Percentiles rank a stretch among this genome's conserved stretches.
Evolutionary conservation across 23 tunicate genomes (phyloP).

Genomic region (Clavelina lepadiformis): DNA sequence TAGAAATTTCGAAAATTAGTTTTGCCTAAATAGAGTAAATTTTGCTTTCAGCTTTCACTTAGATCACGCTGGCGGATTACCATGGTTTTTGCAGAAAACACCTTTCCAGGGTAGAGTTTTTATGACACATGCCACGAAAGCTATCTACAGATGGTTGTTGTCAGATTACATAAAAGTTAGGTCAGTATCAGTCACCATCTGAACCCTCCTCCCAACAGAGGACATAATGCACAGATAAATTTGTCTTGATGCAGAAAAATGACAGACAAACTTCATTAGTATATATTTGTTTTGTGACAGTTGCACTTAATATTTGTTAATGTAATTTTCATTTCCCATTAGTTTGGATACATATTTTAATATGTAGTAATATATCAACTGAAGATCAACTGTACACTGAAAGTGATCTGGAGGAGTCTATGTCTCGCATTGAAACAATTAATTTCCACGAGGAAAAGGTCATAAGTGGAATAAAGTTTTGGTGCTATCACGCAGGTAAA

Average conservation of each 20-base stretch:
- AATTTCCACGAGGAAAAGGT: conserved; percentile 94
- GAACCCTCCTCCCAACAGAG: too few relatives aligned
- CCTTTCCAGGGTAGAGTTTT: conserved; percentile 94
- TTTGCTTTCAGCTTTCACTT: conserved; percentile 70
- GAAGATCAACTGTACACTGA: conserved; percentile 91
- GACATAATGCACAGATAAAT: too few relatives aligned
- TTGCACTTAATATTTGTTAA: too few relatives aligned
- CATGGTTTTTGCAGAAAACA: conserved; percentile 90
- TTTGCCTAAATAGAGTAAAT: too few relatives aligned
- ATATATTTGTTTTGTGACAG: too few relatives aligned
- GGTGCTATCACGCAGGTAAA: conserved; percentile 97
- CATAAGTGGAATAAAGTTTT: conserved; percentile 93
- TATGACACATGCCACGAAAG: conserved; percentile 97
- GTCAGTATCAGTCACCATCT: conserved; percentile 27
- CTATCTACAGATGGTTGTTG: conserved; percentile 86
- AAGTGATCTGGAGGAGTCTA: conserved; percentile 86
- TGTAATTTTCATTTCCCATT: background rate
- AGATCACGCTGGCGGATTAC: conserved; percentile 94
- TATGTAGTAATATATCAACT: conserved; percentile 78
- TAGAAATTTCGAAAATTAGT: too few relatives aligned
- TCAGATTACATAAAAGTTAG: conserved; percentile 97
- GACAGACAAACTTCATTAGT: background rate
- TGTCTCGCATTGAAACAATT: conserved; percentile 93
- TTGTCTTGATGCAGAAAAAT: too few relatives aligned
- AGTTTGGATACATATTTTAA: background rate